These are phyloP conservation scores for Sesia bembeciformis DNA, from an alignment of 2,888 invertebrate species.

Conservation along the genomic window DNA sequence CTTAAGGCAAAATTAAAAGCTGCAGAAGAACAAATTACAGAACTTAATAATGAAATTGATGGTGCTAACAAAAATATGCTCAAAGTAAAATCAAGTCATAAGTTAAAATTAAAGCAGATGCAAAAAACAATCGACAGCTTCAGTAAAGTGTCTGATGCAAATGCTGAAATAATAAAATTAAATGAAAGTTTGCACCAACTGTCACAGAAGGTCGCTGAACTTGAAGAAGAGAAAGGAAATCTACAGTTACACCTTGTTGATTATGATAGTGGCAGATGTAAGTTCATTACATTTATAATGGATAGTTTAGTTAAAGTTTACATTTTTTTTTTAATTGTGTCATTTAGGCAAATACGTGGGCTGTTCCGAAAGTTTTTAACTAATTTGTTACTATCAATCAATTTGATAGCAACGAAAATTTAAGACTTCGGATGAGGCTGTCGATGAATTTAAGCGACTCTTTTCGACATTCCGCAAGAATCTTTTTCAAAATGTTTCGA, in stretches of 20 bases:
- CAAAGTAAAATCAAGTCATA: constrained; percentile 82
- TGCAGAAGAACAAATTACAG: constrained; percentile 55
- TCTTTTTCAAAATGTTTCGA: no score
- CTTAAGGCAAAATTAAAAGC: constrained; percentile 58
- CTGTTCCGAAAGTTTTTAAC: no score
- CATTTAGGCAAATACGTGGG: no score
- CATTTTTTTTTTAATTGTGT: background rate
- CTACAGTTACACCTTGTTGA: constrained; percentile 89
- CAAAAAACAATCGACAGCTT: constrained; percentile 82
- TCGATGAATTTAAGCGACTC: no score
- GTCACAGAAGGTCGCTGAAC: constrained; percentile 84
- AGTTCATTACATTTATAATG: constrained; percentile 20
- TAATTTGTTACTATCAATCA: no score
- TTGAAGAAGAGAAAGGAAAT: constrained; percentile 94
- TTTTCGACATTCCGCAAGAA: no score
- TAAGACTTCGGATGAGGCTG: no score
- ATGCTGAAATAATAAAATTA: constrained; percentile 79
- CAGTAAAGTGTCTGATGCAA: constrained; percentile 78
- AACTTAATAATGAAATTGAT: constrained; percentile 81
- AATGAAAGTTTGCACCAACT: constrained; percentile 76
- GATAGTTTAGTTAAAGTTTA: no score
- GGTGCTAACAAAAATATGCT: constrained; percentile 84
- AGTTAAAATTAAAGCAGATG: constrained; percentile 82
- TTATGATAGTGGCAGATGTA: constrained; percentile 82
- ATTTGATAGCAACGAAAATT: no score